These are phyloP conservation scores for Oryzias dopingdopingensis DNA, from an alignment of 2,797 vertebrate species.

Conservation along the genomic window DNA sequence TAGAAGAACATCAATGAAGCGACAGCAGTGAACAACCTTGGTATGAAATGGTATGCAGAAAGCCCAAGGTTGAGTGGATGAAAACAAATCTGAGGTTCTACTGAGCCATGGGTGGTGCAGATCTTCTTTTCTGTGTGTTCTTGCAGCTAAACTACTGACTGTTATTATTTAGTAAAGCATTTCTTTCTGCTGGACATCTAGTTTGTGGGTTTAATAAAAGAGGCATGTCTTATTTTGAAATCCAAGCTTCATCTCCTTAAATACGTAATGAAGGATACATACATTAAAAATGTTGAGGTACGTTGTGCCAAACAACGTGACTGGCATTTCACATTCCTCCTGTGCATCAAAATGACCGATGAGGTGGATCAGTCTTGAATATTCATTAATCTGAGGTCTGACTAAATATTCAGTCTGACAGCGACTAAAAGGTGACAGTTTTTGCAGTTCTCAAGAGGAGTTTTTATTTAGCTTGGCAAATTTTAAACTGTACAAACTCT, in stretches of 20 bases:
- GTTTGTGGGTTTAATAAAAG: conserved; percentile 11
- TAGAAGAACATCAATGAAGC: conserved; percentile 16
- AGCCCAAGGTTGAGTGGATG: conserved; percentile 32
- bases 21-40: conserved; percentile 19
- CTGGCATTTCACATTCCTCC: conserved; percentile 22
- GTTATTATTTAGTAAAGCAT: neutral
- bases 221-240: conserved; percentile 19
- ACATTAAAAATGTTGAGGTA: conserved; percentile 8
- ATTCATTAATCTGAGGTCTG: conserved; percentile 30
- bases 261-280: neutral
- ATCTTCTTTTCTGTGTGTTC: too few relatives aligned
- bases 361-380: conserved; percentile 25
- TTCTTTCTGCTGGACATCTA: conserved; percentile 14
- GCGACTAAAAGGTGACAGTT: conserved; percentile 9
- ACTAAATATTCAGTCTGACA: conserved; percentile 40
- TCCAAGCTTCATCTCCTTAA: neutral
- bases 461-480: conserved; percentile 11
- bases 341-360: conserved; percentile 37
- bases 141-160: neutral
- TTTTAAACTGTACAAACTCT: conserved; percentile 10
- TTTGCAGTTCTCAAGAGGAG: neutral
- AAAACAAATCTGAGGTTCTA: conserved; percentile 12
- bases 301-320: conserved; percentile 22
- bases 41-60: conserved; percentile 9
- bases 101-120: neutral